Conservation (phyloP, 1,140 invertebrate species). For the Scaptomyza hsui region DNA sequence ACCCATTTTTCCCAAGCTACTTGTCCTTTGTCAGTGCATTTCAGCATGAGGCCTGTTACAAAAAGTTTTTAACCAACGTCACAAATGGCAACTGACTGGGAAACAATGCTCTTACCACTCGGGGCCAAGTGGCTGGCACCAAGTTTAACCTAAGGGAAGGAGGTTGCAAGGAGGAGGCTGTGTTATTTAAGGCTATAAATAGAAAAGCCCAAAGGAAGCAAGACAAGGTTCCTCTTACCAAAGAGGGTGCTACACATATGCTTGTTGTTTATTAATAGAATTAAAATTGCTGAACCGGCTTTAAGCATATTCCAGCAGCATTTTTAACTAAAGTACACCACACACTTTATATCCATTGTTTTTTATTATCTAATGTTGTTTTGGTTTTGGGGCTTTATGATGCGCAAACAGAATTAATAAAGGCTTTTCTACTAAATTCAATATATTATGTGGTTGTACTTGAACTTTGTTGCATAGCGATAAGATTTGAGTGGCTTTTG, state of each 20-base stretch:
- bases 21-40: constrained; percentile 29
- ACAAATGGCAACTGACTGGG: constrained; percentile 59
- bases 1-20: neutral
- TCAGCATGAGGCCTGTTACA: constrained; percentile 7
- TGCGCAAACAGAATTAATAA: constrained; percentile 24
- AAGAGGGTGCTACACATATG: neutral
- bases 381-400: constrained; percentile 13
- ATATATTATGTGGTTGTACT: constrained; percentile 21
- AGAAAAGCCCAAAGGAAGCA: neutral
- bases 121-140: constrained; percentile 40
- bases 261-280: constrained; percentile 30
- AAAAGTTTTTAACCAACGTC: constrained; percentile 35
- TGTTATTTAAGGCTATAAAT: constrained; percentile 58
- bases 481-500: constrained; percentile 63
- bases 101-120: constrained; percentile 47
- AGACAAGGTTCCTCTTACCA: neutral
- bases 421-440: neutral
- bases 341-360: constrained; percentile 33
- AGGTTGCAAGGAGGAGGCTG: constrained; percentile 17
- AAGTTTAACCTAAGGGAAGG: neutral
- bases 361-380: constrained; percentile 28
- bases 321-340: neutral
- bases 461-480: constrained; percentile 69
- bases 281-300: constrained; percentile 2
- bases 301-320: neutral